A percentile compares a stretch with the other conserved stretches of the same genome.
Conservation (phyloP, 1,140 invertebrate genomes). For the Drosophila nannoptera region DNA sequence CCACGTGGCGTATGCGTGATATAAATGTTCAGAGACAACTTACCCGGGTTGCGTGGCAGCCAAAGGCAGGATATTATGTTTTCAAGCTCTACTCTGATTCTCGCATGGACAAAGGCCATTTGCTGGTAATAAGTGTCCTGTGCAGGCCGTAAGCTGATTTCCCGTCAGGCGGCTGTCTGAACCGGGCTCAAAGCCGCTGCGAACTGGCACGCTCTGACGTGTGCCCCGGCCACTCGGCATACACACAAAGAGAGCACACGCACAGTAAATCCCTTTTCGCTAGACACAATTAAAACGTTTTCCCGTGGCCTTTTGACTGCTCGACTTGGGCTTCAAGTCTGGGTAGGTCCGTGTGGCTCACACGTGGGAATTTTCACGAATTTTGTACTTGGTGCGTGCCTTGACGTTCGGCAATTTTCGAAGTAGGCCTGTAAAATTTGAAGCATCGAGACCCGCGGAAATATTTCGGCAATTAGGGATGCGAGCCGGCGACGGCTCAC, state of each 20-base stretch:
- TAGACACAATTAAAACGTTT: constrained; percentile 61
- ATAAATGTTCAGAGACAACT: constrained; percentile 4
- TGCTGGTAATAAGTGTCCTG: not conserved
- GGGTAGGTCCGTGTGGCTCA: constrained; percentile 1
- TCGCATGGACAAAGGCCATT: constrained; percentile 3
- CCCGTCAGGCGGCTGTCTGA: constrained; percentile 36
- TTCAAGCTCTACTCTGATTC: not conserved
- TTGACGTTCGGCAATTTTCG: constrained; percentile 13
- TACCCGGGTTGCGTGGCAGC: constrained; percentile 28
- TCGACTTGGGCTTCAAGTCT: constrained; percentile 41
- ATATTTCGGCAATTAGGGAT: constrained; percentile 68
- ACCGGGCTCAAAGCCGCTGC: constrained; percentile 23
- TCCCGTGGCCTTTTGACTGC: constrained; percentile 33
- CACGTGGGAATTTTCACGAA: constrained; percentile 14
- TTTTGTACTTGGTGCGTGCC: constrained; percentile 2
- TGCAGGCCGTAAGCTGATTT: constrained; percentile 31
- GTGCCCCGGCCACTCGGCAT: constrained; percentile 22
- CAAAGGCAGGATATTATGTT: constrained; percentile 15
- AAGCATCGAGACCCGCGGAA: constrained; percentile 39
- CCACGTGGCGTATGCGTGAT: constrained; percentile 32
- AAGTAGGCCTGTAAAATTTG: constrained; percentile 30
- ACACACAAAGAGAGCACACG: constrained; percentile 3
- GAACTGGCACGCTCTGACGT: constrained; percentile 20
- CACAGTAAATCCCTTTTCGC: constrained; percentile 51
- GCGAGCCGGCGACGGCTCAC: constrained; percentile 22